Evolutionary conservation across 2,797 vertebrate genomes (phyloP), one percentile per base, ranked within the genome.

Genomic region (Ptychobarbus kaznakovi): DNA sequence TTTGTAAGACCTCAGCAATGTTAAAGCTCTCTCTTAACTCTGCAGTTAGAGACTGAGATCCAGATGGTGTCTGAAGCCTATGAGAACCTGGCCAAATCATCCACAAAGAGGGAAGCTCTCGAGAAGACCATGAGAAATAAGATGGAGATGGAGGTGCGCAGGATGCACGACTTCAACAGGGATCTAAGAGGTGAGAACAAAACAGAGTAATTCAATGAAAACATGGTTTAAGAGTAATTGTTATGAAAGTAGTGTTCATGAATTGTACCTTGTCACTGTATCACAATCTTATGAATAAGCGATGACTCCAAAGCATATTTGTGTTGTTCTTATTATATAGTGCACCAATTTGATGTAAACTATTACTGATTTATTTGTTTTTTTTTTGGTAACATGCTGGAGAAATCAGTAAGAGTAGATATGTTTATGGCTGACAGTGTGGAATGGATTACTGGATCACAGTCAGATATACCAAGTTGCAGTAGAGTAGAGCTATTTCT

Each of bases 91-190:
- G 97, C 97, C 40, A 99, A 98, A 92, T 98, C 98, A 2, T 99
- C 98, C 3, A 96, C 97, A 4, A 99, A 99, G 93, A 93, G 97
- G 87, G 98, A 99, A 84, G 90, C 96, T 53, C 93, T 99, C 92
- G 98, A 99, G 92, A 99, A 99, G 91, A 97, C 98, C 79, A 99
- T 99, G 98, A 97, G 97, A 89, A 99, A 97, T 92, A 99, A 99
- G 90, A 94, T 99, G 86, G 98, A 99, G 93, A 95, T 98, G 74
- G 98, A 99, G 92, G 97, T 99, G 88, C 96, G 98, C 3, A 95
- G 98, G 76, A 95, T 99, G 88, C 97, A 99, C 11, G 98, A 99
- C 93, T 99, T 99, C 94, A 99, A 99, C 94, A 95, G 97, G 63
- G 98, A 99, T 92, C 95, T 99, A n/a, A 93, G 98, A 97, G 98